These are phyloP conservation scores for Menura novaehollandiae DNA, from an alignment of 2,113 vertebrate species.

Conservation along the genomic window DNA sequence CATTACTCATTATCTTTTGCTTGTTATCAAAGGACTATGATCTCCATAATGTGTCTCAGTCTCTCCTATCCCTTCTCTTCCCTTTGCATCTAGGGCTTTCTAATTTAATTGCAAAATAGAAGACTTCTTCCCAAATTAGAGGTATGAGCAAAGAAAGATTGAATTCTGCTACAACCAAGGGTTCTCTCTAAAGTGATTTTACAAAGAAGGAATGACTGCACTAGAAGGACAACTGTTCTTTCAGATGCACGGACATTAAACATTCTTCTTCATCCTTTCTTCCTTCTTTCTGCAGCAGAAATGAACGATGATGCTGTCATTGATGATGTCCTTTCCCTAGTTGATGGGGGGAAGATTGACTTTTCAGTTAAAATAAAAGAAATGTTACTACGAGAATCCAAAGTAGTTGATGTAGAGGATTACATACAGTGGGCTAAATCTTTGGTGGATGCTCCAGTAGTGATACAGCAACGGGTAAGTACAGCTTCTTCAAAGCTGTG, in stretches of 20 bases:
- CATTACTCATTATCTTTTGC: not conserved
- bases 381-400: slow-evolving; percentile 60
- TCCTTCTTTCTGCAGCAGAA: slow-evolving; percentile 8
- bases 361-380: slow-evolving; percentile 76
- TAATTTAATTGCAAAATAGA: not conserved
- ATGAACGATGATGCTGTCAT: slow-evolving; percentile 23
- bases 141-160: not conserved
- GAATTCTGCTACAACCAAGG: not conserved
- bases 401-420: slow-evolving; percentile 61
- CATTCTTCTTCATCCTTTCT: not conserved
- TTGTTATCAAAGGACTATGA: not conserved
- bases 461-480: slow-evolving; percentile 69
- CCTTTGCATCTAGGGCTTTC: not conserved
- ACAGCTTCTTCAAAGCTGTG: not conserved
- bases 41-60: not conserved
- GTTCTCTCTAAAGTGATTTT: not conserved
- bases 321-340: slow-evolving; percentile 77
- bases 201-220: not conserved
- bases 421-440: slow-evolving; percentile 80
- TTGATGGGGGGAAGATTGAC: slow-evolving; percentile 77
- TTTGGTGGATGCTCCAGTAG: slow-evolving; percentile 72
- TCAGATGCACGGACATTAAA: not conserved
- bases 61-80: not conserved
- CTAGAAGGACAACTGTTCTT: not conserved
- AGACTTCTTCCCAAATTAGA: not conserved